These are phyloP conservation scores for Aphyosemion australe DNA, from an alignment of 2,113 vertebrate species.

Conservation along the genomic window DNA sequence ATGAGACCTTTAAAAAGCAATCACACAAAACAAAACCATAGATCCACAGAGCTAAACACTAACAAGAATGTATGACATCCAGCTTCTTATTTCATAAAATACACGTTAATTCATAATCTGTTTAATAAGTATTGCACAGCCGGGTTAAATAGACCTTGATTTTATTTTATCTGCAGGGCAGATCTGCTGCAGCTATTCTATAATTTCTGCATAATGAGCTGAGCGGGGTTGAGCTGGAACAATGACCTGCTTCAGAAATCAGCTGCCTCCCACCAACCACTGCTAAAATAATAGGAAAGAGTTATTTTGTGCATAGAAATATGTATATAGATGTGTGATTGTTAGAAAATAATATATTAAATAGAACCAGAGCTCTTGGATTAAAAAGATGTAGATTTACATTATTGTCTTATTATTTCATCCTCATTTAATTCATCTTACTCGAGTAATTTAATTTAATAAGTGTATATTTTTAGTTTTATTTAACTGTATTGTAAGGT, in stretches of 20 bases:
- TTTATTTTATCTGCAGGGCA: constrained; percentile 4
- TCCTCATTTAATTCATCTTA: no score
- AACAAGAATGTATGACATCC: no score
- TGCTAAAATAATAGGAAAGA: not conserved
- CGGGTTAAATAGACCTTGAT: not conserved
- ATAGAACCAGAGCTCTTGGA: not conserved
- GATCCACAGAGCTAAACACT: no score
- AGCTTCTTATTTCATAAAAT: not conserved
- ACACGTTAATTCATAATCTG: not conserved
- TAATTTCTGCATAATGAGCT: not conserved
- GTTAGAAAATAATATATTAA: not conserved
- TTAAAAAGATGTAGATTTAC: no score
- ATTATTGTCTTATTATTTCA: no score
- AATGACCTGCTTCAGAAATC: not conserved
- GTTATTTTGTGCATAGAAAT: not conserved
- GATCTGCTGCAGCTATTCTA: not conserved
- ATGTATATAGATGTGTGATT: not conserved
- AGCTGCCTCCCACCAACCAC: not conserved
- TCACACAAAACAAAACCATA: no score
- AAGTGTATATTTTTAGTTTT: no score
- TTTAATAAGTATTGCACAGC: constrained; percentile 2
- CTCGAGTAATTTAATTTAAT: no score
- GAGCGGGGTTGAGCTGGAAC: not conserved
- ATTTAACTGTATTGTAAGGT: no score
- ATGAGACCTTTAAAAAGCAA: no score